A percentile compares a stretch with the other conserved stretches of the same genome.
Conservation (phyloP, 2,888 invertebrate genomes). For the Amphipyra tragopoginis region DNA sequence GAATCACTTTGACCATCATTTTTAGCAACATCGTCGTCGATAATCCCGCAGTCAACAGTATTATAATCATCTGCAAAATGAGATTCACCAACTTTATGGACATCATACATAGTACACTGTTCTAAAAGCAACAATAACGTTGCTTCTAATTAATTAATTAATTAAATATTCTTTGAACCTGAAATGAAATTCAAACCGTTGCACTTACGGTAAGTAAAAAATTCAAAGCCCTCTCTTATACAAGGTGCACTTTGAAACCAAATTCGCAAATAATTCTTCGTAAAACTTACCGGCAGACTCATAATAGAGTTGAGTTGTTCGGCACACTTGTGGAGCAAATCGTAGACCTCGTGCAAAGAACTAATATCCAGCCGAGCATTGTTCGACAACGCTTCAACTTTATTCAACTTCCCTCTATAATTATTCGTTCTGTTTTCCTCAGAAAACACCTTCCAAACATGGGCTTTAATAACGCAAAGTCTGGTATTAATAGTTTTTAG, state of each 20-base stretch:
- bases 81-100: background rate
- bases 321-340: slow-evolving; percentile 75
- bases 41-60: slow-evolving; percentile 74
- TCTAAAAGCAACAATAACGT: background rate
- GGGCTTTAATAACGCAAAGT: slow-evolving; percentile 73
- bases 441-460: slow-evolving; percentile 66
- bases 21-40: slow-evolving; percentile 75
- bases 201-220: too few relatives aligned
- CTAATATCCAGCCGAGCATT: slow-evolving; percentile 69
- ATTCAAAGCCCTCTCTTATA: background rate
- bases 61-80: slow-evolving; percentile 72
- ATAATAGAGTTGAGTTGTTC: slow-evolving; percentile 76
- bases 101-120: too few relatives aligned
- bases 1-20: slow-evolving; percentile 67
- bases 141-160: too few relatives aligned
- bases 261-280: slow-evolving; percentile 29
- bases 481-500: slow-evolving; percentile 68
- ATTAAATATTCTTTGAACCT: too few relatives aligned
- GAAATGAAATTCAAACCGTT: too few relatives aligned
- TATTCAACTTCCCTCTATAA: slow-evolving; percentile 47
- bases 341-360: slow-evolving; percentile 75
- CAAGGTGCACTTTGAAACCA: slow-evolving; percentile 7
- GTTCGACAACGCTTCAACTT: slow-evolving; percentile 69
- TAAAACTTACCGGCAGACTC: slow-evolving; percentile 74
- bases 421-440: slow-evolving; percentile 40